Percentiles rank a stretch among this genome's conserved stretches.
phyloP scores from a whole-genome alignment of 2,888 invertebrate genomes.

The Polyommatus icarus region DNA sequence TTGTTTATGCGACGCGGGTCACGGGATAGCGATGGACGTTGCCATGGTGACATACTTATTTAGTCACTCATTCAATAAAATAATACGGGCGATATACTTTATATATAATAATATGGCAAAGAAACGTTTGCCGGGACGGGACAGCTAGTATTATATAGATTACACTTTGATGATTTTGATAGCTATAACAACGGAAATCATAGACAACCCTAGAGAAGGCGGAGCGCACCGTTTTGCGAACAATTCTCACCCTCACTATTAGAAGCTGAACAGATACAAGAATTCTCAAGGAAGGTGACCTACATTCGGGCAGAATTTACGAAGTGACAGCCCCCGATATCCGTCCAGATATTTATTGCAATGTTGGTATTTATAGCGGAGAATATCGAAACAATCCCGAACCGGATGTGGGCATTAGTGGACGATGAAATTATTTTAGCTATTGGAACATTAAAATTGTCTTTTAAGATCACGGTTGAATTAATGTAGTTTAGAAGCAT shows the following conservation, averaged over 20 bases:
- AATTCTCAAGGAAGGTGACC: conserved; percentile 23
- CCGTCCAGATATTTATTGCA: conserved; percentile 25
- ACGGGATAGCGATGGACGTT: too few species aligned
- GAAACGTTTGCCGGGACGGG: too few species aligned
- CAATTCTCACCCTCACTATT: conserved; percentile 22
- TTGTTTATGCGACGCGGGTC: too few species aligned
- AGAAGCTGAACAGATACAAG: conserved; percentile 19
- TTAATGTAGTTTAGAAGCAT: too few species aligned
- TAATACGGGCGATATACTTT: too few species aligned
- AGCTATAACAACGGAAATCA: background rate
- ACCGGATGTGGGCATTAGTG: background rate
- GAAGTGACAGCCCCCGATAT: conserved; percentile 9
- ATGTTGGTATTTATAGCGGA: conserved; percentile 14
- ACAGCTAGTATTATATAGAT: too few species aligned
- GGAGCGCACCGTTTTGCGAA: conserved; percentile 13
- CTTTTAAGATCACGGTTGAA: background rate
- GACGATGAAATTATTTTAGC: background rate
- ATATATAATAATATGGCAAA: too few species aligned
- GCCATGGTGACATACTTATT: too few species aligned
- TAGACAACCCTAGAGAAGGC: background rate
- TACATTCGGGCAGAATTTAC: conserved; percentile 26
- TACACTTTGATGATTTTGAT: background rate
- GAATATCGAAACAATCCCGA: conserved; percentile 4
- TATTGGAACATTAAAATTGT: background rate
- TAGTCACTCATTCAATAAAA: too few species aligned